Evolutionary conservation across 2,113 vertebrate genomes (phyloP).

Genomic region (Paradoxurus hermaphroditus): DNA sequence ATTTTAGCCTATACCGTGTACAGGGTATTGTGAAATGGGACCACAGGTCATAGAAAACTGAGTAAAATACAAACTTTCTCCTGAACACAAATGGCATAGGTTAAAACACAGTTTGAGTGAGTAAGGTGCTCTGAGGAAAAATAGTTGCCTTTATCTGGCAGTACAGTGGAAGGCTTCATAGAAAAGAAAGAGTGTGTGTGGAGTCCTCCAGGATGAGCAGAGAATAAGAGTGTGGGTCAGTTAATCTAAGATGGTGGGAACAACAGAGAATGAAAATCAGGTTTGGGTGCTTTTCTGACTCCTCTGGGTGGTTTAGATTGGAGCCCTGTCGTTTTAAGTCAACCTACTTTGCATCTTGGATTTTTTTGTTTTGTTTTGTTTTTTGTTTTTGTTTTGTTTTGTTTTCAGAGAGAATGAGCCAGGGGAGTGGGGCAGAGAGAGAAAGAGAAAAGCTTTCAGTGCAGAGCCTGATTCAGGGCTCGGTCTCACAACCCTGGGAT

Average conservation of each 20-base stretch:
- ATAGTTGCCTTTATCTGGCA: background rate
- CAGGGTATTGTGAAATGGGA: background rate
- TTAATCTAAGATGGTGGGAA: background rate
- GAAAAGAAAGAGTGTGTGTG: background rate
- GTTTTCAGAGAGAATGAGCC: too few relatives aligned
- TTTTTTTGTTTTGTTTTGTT: too few relatives aligned
- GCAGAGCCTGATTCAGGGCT: too few relatives aligned
- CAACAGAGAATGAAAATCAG: background rate
- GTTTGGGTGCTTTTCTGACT: background rate
- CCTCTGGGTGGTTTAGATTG: background rate
- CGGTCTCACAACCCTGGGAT: too few relatives aligned
- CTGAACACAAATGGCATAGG: background rate
- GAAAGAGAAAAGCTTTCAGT: too few relatives aligned
- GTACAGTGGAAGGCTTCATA: background rate
- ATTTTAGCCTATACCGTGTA: background rate
- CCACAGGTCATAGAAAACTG: background rate
- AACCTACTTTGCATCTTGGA: background rate
- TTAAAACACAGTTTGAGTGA: background rate
- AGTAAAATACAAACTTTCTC: background rate
- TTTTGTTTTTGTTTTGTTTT: too few relatives aligned
- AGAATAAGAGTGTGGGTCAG: background rate
- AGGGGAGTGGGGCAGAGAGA: too few relatives aligned
- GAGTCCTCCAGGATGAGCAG: background rate
- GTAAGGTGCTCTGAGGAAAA: background rate
- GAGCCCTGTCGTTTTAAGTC: background rate